Conservation (phyloP, 2,113 vertebrate genomes). For the Glareola pratincola region DNA sequence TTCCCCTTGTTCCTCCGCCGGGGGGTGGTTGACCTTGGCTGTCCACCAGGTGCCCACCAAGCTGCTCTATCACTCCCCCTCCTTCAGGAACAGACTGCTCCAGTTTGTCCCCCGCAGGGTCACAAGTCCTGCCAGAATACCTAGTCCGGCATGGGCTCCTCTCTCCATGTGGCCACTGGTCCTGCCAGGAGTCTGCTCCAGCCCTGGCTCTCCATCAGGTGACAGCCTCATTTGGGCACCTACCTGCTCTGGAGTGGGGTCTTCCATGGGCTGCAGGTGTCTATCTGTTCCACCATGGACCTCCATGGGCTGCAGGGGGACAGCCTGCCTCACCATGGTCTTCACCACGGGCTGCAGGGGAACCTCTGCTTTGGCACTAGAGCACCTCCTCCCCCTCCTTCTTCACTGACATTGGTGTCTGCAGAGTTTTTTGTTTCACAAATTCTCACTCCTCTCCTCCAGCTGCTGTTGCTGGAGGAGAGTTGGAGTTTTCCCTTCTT, state of each 20-base stretch:
- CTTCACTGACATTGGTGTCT: background rate
- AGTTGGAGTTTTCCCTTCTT: background rate
- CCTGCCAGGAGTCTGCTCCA: background rate
- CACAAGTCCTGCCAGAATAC: background rate
- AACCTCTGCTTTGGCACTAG: background rate
- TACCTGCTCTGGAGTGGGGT: rapidly evolving
- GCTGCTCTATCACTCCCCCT: background rate
- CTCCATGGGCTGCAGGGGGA: background rate
- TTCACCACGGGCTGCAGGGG: background rate
- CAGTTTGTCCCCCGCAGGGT: rapidly evolving
- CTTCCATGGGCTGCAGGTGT: background rate
- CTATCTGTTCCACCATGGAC: background rate
- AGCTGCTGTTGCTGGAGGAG: too few species aligned
- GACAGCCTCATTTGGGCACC: background rate
- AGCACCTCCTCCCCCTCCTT: background rate
- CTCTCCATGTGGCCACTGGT: background rate
- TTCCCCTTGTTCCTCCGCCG: background rate
- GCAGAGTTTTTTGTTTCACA: background rate
- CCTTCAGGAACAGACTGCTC: background rate
- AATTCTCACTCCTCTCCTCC: background rate
- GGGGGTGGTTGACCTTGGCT: background rate
- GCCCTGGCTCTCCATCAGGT: background rate
- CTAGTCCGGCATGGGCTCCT: background rate
- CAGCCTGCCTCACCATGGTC: background rate
- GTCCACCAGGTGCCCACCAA: background rate